These are phyloP conservation scores for Hecatera dysodea DNA, from an alignment of 2,888 invertebrate genomes.

Conservation along the genomic window DNA sequence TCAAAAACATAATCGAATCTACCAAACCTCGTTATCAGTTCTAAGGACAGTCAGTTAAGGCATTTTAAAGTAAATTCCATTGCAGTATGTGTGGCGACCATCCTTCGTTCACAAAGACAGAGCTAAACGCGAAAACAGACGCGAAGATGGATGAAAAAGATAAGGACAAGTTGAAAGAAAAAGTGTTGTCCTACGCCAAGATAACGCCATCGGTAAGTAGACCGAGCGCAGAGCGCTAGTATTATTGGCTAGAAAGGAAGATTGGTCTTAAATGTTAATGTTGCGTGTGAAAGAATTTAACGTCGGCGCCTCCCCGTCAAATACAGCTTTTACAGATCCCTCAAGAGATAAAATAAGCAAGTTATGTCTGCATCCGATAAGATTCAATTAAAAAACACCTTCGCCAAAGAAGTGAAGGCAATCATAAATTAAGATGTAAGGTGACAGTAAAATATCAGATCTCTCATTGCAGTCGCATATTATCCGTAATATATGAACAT, in stretches of 20 bases:
- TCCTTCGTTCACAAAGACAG: constrained; percentile 85
- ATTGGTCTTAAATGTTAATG: background rate
- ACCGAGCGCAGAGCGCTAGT: background rate
- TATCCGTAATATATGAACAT: background rate
- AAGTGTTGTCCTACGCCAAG: constrained; percentile 70
- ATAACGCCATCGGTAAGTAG: constrained; percentile 78
- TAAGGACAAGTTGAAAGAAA: constrained; percentile 71
- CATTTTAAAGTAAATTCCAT: constrained; percentile 32
- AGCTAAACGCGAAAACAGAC: constrained; percentile 77
- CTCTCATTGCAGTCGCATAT: background rate
- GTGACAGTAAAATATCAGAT: background rate
- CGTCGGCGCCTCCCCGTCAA: background rate
- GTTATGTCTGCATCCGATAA: background rate
- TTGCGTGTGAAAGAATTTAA: background rate
- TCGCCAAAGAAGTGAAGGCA: background rate
- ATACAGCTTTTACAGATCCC: background rate
- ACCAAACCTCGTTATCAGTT: background rate
- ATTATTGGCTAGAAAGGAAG: background rate
- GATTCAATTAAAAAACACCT: background rate
- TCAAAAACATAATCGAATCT: background rate
- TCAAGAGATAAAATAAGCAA: background rate
- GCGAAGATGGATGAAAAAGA: constrained; percentile 67
- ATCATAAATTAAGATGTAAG: background rate
- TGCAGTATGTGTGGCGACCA: constrained; percentile 88
- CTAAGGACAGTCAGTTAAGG: constrained; percentile 22